These are phyloP conservation scores for Scaptomyza flava DNA, from an alignment of 2,888 invertebrate genomes.

Conservation along the genomic window DNA sequence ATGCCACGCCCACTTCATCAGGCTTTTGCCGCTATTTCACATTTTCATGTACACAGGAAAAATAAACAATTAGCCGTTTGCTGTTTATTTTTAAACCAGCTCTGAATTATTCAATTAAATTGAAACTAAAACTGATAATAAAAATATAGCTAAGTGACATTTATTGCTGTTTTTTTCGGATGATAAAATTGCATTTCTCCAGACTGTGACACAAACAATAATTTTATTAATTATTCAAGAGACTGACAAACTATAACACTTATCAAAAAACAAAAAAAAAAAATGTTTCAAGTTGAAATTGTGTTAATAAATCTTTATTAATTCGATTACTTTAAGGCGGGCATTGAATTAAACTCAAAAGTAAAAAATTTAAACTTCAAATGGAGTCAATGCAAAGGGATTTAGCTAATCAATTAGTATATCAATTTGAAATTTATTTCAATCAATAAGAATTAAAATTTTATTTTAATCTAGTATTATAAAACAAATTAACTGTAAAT, in stretches of 20 bases:
- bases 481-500: too few species aligned
- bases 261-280: too few species aligned
- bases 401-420: not conserved
- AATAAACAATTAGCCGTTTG: not conserved
- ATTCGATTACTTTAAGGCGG: too few species aligned
- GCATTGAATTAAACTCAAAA: too few species aligned
- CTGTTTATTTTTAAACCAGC: not conserved
- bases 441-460: not conserved
- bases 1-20: slow-evolving; percentile 6
- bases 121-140: not conserved
- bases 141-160: not conserved
- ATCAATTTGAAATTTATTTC: not conserved
- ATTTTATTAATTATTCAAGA: not conserved
- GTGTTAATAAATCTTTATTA: too few species aligned
- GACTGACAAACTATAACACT: not conserved
- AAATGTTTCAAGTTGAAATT: not conserved
- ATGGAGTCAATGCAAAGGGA: not conserved
- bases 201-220: not conserved
- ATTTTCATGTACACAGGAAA: not conserved
- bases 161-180: not conserved
- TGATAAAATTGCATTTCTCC: not conserved
- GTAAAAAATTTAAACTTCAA: too few species aligned
- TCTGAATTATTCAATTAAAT: not conserved
- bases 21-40: not conserved
- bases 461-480: too few species aligned